These are phyloP conservation scores for Menidia menidia DNA, from an alignment of 2,797 vertebrate genomes.

Conservation along the genomic window DNA sequence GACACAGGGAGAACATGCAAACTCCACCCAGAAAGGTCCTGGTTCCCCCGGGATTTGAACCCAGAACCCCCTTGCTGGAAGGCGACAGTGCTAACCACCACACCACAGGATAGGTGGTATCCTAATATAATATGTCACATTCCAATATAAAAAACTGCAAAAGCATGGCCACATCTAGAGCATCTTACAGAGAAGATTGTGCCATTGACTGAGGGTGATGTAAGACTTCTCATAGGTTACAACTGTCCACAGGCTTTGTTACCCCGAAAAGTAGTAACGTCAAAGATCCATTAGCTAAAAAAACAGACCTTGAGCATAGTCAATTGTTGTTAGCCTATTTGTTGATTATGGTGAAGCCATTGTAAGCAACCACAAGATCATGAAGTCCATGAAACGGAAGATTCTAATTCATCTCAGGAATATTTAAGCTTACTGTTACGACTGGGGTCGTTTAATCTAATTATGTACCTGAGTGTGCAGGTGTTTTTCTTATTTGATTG, in stretches of 20 bases:
- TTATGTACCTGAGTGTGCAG: too few relatives aligned
- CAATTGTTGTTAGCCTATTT: background rate
- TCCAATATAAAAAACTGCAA: slow-evolving; percentile 39
- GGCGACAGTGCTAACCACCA: too few relatives aligned
- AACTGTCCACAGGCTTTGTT: slow-evolving; percentile 1
- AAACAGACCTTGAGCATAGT: slow-evolving; percentile 5
- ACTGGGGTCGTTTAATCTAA: too few relatives aligned
- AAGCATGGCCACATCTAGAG: slow-evolving; percentile 47
- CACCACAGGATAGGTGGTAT: too few relatives aligned
- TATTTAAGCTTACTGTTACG: slow-evolving; percentile 1
- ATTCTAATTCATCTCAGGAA: slow-evolving; percentile 1
- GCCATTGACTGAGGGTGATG: slow-evolving; percentile 14
- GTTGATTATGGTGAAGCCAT: background rate
- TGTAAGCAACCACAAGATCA: slow-evolving; percentile 11
- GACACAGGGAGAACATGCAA: too few relatives aligned
- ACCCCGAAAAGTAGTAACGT: slow-evolving; percentile 1
- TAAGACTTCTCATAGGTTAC: background rate
- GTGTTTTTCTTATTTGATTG: too few relatives aligned
- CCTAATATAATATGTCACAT: slow-evolving; percentile 21
- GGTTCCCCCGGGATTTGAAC: too few relatives aligned
- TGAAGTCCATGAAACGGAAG: slow-evolving; percentile 26
- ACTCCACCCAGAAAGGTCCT: too few relatives aligned
- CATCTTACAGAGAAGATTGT: slow-evolving; percentile 43
- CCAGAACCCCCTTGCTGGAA: too few relatives aligned
- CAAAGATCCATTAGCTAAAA: background rate